Evolutionary conservation across 2,888 invertebrate species (phyloP), one percentile per base, ranked within the genome.

Genomic region (Acheta domesticus): DNA sequence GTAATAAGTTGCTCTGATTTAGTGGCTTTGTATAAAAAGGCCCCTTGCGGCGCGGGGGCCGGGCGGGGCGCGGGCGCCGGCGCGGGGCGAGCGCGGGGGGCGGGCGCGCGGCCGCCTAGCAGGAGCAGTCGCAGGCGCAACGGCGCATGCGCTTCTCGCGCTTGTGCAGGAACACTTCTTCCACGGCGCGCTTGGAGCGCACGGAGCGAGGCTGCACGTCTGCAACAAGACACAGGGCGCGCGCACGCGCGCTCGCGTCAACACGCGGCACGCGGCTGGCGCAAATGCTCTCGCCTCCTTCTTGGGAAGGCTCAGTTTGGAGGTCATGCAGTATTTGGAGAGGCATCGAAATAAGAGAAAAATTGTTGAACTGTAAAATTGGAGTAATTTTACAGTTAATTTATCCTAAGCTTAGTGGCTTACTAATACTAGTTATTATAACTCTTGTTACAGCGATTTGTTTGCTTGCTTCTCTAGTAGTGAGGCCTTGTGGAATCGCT

Each of bases 191-290:
- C 82, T 92, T 90, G 85, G 91, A 91, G 84, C 93, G 92, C 82
- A 92, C 90, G 81, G 92, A 92, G 85, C 95, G 92, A 80, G 95
- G 95, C 86, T 95, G 95, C 85, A 95, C 92, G 86, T 92, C 95
- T 95, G 89, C 16, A 84, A 85, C 75, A 89, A 88, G 84, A 83
- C 23, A 23, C 23, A 23, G 23, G 23, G 23, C 23, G 23, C 23
- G 23, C 23, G 23, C 23, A 23, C 23, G 23, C 23, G 23, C 23
- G 23, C 23, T 23, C 23, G 23, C 23, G 84, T 83, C 80, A 80
- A 81, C 74, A 50, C 77, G 48, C 62, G 21, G 16, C 14, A 49
- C 36, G n/a, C 16, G 19, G 4, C 73, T 73, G n/a, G n/a, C 73
- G 16, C n/a, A 2, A 73, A 4, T 73, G 2, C n/a, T 73, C n/a